Percentiles rank a stretch among this genome's conserved stretches.
phyloP scores from a whole-genome alignment of 2,888 invertebrate genomes.

The Heliconius ethilla region DNA sequence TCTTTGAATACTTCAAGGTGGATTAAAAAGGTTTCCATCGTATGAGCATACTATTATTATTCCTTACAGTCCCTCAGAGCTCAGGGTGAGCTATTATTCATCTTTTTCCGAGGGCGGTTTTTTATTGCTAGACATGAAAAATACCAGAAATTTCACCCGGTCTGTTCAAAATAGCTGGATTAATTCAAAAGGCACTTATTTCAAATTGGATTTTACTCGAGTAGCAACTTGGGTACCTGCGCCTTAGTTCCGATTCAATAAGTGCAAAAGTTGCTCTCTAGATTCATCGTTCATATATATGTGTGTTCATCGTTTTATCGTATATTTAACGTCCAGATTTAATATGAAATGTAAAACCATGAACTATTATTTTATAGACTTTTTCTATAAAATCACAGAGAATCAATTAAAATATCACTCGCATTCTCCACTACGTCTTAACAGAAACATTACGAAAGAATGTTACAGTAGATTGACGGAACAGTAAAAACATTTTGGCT shows the following conservation, averaged over 20 bases:
- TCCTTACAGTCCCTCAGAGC: constrained; percentile 73
- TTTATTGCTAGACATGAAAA: constrained; percentile 81
- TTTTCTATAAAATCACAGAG: not conserved
- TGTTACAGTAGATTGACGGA: not conserved
- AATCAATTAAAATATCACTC: too few species aligned
- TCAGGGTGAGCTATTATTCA: constrained; percentile 76
- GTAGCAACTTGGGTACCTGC: constrained; percentile 61
- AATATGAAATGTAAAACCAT: not conserved
- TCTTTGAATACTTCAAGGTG: constrained; percentile 56
- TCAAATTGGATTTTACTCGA: constrained; percentile 79
- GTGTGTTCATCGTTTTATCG: not conserved
- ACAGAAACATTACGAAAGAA: not conserved
- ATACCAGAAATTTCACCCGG: constrained; percentile 81
- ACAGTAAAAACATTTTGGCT: not conserved
- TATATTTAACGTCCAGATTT: not conserved
- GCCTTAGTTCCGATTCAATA: constrained; percentile 62
- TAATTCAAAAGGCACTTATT: constrained; percentile 82
- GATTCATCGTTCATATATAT: constrained; percentile 20
- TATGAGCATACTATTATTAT: constrained; percentile 76
- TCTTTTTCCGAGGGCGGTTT: constrained; percentile 77
- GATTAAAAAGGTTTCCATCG: constrained; percentile 73
- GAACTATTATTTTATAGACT: not conserved
- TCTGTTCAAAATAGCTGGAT: constrained; percentile 78
- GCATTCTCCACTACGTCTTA: not conserved
- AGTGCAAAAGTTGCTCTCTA: constrained; percentile 56